Conservation (phyloP, 2,797 vertebrate species). For the Labeo calbasu region DNA sequence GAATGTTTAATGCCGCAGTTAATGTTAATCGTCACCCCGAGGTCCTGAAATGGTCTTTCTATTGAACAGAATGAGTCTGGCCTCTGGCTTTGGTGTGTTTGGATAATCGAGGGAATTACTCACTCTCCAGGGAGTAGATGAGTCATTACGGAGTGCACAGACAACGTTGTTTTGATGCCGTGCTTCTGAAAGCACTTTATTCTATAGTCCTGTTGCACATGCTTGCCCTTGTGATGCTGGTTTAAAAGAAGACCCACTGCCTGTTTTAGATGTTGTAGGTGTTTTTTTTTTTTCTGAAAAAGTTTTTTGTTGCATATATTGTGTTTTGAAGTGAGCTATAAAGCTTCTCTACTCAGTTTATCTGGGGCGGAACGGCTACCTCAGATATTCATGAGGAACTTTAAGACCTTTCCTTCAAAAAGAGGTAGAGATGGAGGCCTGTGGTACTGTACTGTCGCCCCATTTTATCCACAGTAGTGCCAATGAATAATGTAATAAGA, state of each 20-base stretch:
- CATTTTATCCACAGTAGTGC: conserved; percentile 46
- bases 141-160: neutral
- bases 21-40: conserved; percentile 50
- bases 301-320: neutral
- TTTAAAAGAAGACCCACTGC: conserved; percentile 10
- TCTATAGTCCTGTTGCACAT: neutral
- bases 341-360: conserved; percentile 14
- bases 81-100: conserved; percentile 49
- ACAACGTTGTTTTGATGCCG: conserved; percentile 1
- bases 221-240: neutral
- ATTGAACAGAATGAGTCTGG: conserved; percentile 40
- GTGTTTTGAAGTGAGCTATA: conserved; percentile 16
- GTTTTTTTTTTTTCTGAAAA: neutral
- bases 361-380: conserved; percentile 28
- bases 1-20: conserved; percentile 54
- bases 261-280: neutral
- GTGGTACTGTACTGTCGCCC: conserved; percentile 40
- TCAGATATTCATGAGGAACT: conserved; percentile 45
- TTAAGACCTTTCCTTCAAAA: conserved; percentile 35
- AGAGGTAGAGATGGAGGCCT: conserved; percentile 16
- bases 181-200: neutral
- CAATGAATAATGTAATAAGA: conserved; percentile 54
- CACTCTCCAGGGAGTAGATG: conserved; percentile 35
- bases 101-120: conserved; percentile 44
- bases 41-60: conserved; percentile 43